Evolutionary conservation across 2,888 invertebrate species (phyloP).

Genomic region (Spodoptera littoralis): DNA sequence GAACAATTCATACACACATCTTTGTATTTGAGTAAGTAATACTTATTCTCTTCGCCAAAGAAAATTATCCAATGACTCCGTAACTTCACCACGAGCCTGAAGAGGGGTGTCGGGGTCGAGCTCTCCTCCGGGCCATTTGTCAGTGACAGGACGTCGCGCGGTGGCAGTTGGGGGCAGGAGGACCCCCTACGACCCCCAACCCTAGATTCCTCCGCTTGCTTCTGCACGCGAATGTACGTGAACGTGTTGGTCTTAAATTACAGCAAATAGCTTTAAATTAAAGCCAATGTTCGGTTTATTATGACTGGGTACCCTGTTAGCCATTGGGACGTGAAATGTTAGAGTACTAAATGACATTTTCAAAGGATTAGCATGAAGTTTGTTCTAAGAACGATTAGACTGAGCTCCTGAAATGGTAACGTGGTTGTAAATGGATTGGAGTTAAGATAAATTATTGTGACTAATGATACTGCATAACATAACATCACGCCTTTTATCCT

Average conservation of each 20-base stretch:
- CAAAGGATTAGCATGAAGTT: too few relatives aligned
- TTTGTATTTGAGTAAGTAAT: too few relatives aligned
- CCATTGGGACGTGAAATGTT: conserved; percentile 19
- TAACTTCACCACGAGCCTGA: conserved; percentile 65
- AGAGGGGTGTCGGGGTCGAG: conserved; percentile 86
- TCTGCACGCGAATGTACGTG: conserved; percentile 77
- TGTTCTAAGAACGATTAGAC: too few relatives aligned
- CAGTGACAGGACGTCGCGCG: conserved; percentile 86
- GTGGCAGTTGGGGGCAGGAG: conserved; percentile 46
- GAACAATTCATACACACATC: too few relatives aligned
- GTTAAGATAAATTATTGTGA: too few relatives aligned
- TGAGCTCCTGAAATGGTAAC: background rate
- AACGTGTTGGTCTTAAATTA: conserved; percentile 73
- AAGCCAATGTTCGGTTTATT: conserved; percentile 55
- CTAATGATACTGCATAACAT: too few relatives aligned
- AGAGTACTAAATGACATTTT: conserved; percentile 17
- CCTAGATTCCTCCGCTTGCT: conserved; percentile 75
- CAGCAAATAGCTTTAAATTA: conserved; percentile 61
- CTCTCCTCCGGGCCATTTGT: conserved; percentile 88
- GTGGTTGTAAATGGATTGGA: background rate
- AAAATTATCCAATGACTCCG: conserved; percentile 36
- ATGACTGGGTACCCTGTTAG: conserved; percentile 47
- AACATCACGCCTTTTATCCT: too few relatives aligned
- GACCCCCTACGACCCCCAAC: conserved; percentile 52
- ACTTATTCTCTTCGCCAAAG: conserved; percentile 1